Percentiles rank a stretch among this genome's conserved stretches.
Conservation (phyloP, 2,797 vertebrate species). For the Pipistrellus pygmaeus region DNA sequence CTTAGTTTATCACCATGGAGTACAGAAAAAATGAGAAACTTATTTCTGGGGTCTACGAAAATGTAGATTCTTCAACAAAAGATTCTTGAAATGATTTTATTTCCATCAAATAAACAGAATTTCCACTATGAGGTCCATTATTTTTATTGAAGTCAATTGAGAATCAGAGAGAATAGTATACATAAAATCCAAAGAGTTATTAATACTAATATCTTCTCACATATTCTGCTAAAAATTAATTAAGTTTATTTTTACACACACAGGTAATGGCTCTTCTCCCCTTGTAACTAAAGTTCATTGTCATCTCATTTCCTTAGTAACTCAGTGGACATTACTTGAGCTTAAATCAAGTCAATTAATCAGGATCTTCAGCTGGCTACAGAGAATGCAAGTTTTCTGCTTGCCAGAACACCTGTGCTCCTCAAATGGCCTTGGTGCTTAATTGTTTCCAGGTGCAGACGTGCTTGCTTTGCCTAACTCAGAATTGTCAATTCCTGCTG, state of each 20-base stretch:
- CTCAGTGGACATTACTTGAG: slow-evolving; percentile 67
- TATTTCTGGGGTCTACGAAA: not conserved
- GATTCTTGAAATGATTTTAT: not conserved
- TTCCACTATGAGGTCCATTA: not conserved
- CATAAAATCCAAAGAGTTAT: not conserved
- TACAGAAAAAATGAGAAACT: slow-evolving; percentile 20
- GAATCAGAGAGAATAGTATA: not conserved
- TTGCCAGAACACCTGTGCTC: slow-evolving; percentile 69
- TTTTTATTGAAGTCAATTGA: slow-evolving; percentile 2
- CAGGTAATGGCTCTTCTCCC: not conserved
- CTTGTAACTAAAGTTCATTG: slow-evolving; percentile 29
- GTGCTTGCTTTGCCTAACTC: not conserved
- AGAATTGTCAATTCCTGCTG: slow-evolving; percentile 41
- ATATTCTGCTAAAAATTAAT: not conserved
- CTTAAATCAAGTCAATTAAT: slow-evolving; percentile 71
- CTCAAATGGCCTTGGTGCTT: not conserved
- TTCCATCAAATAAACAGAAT: not conserved
- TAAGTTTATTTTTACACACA: slow-evolving; percentile 49
- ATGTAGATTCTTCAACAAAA: slow-evolving; percentile 4
- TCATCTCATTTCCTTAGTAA: slow-evolving; percentile 34
- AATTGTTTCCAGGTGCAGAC: slow-evolving; percentile 70
- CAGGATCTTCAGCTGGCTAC: slow-evolving; percentile 62
- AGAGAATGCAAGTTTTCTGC: not conserved
- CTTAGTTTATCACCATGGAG: not conserved
- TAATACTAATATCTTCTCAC: not conserved